A percentile compares a stretch with the other conserved stretches of the same genome.
Conservation (phyloP, 2,113 vertebrate species). For the Rousettus leschenaultii region DNA sequence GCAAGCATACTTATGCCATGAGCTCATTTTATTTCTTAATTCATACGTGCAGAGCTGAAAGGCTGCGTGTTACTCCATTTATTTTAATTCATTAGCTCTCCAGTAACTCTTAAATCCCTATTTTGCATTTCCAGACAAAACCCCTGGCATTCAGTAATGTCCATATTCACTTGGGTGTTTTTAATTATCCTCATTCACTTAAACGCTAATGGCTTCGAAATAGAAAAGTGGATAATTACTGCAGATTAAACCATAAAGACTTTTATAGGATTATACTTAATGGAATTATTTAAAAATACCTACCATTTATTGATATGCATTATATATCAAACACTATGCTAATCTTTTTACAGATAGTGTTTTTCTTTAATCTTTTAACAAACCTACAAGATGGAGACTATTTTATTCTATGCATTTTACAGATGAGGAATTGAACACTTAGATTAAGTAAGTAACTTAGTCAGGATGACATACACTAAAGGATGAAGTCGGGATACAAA, state of each 20-base stretch:
- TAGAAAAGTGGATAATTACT: not conserved
- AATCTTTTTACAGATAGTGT: not conserved
- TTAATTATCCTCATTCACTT: not conserved
- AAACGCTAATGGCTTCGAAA: conserved; percentile 22
- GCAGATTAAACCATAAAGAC: not conserved
- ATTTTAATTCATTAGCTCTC: not conserved
- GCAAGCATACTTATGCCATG: not conserved
- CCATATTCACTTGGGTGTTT: not conserved
- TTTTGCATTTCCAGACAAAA: conserved; percentile 13
- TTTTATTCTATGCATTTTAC: not conserved
- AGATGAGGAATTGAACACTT: not conserved
- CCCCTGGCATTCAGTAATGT: not conserved
- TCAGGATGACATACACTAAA: not conserved
- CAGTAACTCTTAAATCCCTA: not conserved
- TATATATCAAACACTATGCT: not conserved
- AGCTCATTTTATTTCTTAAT: conserved; percentile 30
- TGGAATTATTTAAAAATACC: not conserved
- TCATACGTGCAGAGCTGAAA: not conserved
- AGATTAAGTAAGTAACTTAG: not conserved
- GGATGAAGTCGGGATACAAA: not conserved
- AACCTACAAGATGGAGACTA: not conserved
- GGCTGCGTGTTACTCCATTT: not conserved
- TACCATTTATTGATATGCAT: not conserved
- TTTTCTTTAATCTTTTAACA: not conserved
- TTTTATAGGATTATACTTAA: not conserved